phyloP scores from a whole-genome alignment of 2,888 invertebrate species.

The Microctonus hyperodae region DNA sequence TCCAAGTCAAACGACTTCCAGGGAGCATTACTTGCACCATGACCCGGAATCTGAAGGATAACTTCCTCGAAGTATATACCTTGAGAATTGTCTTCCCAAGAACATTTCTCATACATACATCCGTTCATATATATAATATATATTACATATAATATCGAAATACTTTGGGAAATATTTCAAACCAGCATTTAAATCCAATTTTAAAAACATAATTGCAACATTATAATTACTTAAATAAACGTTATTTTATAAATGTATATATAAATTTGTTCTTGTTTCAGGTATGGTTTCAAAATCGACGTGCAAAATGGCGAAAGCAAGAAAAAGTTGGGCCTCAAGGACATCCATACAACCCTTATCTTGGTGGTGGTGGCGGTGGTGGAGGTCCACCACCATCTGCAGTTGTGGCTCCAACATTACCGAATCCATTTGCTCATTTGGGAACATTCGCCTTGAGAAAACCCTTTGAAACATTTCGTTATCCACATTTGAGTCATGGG shows the following conservation, averaged over 20 bases:
- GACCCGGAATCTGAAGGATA: slow-evolving; percentile 43
- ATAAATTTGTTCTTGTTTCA: slow-evolving; percentile 64
- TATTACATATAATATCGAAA: neutral
- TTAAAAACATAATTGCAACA: neutral
- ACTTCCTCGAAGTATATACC: slow-evolving; percentile 38
- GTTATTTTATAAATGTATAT: slow-evolving; percentile 1
- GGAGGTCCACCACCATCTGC: slow-evolving; percentile 71
- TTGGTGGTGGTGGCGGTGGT: slow-evolving; percentile 71
- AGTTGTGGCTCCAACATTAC: slow-evolving; percentile 71
- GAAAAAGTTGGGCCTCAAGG: slow-evolving; percentile 91
- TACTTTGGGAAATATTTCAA: neutral
- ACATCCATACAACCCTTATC: slow-evolving; percentile 88
- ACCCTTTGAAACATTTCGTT: slow-evolving; percentile 75
- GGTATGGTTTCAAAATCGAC: slow-evolving; percentile 94
- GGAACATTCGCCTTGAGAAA: slow-evolving; percentile 71
- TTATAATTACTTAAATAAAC: slow-evolving; percentile 16
- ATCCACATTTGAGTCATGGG: slow-evolving; percentile 66
- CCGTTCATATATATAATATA: neutral
- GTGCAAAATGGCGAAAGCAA: slow-evolving; percentile 93
- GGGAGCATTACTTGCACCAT: slow-evolving; percentile 37
- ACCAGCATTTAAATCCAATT: neutral
- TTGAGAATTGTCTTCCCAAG: neutral
- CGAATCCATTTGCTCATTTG: slow-evolving; percentile 82
- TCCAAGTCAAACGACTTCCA: slow-evolving; percentile 34
- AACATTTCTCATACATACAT: neutral